Percentiles rank a stretch among this genome's conserved stretches.
Conservation (phyloP, 1,140 invertebrate species). For the Ostrea edulis region DNA sequence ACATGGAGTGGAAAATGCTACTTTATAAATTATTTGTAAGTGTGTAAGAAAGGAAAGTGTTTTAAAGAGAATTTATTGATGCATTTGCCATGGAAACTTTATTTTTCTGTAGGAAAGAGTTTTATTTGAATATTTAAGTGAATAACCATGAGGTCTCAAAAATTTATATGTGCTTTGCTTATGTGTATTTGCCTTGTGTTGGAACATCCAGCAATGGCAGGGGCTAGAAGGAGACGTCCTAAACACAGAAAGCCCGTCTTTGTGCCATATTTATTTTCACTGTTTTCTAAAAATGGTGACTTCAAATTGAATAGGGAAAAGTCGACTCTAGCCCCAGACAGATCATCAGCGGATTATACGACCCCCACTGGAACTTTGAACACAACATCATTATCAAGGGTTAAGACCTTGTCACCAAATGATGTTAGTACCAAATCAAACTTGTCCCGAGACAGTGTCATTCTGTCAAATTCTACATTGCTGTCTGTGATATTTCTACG, state of each 20-base stretch:
- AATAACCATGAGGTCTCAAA: neutral
- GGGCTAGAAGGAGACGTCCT: neutral
- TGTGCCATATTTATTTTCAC: conserved; percentile 6
- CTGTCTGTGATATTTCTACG: conserved; percentile 9
- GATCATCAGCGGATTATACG: neutral
- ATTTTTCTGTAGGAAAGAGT: neutral
- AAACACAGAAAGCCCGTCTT: conserved; percentile 1
- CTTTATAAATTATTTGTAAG: neutral
- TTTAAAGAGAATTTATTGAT: neutral
- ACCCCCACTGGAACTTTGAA: neutral
- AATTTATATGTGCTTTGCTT: neutral
- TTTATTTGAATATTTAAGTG: conserved; percentile 6
- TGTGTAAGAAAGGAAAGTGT: neutral
- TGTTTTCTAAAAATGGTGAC: conserved; percentile 16
- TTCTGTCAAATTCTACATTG: conserved; percentile 24
- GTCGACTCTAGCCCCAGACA: neutral
- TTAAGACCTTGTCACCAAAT: conserved; percentile 16
- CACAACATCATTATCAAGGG: neutral
- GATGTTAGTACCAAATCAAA: neutral
- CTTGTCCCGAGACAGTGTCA: conserved; percentile 1
- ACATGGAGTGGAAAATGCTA: neutral
- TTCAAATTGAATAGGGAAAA: neutral
- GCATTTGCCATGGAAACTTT: conserved; percentile 23
- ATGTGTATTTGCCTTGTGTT: neutral
- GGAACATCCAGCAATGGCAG: neutral